These are phyloP conservation scores for Asbolus verrucosus DNA, from an alignment of 1,140 invertebrate species.

Conservation along the genomic window DNA sequence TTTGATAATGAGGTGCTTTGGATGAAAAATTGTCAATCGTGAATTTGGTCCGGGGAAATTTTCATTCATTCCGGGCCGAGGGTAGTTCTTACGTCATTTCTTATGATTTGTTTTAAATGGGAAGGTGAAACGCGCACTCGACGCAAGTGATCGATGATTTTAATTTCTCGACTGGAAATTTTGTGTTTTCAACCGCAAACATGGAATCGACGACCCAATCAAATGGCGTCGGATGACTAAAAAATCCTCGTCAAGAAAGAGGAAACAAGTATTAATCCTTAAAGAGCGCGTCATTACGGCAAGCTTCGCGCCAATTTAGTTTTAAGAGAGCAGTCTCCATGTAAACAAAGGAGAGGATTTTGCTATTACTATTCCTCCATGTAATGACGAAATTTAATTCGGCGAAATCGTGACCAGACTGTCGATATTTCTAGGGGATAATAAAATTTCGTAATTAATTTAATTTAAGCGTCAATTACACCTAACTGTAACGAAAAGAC, in stretches of 20 bases:
- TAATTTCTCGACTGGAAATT: background rate
- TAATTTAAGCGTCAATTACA: background rate
- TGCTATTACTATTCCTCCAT: background rate
- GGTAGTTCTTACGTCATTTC: background rate
- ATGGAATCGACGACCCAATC: too few species aligned
- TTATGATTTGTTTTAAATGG: slow-evolving; percentile 5
- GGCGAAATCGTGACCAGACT: too few species aligned
- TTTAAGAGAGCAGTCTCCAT: background rate
- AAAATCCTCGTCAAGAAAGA: background rate
- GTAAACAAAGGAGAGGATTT: slow-evolving; percentile 1
- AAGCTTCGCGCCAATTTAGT: background rate
- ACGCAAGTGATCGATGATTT: background rate
- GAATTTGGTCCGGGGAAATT: background rate
- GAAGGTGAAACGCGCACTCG: background rate
- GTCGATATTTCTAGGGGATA: too few species aligned
- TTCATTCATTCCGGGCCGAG: background rate
- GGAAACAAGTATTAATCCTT: background rate
- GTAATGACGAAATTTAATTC: background rate
- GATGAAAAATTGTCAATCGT: background rate
- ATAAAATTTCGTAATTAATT: too few species aligned
- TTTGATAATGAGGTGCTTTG: too few species aligned
- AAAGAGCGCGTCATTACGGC: background rate
- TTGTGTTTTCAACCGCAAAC: too few species aligned
- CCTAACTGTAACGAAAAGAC: too few species aligned
- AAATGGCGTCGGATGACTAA: too few species aligned